phyloP scores from a whole-genome alignment of 2,113 vertebrate species.

The Callorhinus ursinus region DNA sequence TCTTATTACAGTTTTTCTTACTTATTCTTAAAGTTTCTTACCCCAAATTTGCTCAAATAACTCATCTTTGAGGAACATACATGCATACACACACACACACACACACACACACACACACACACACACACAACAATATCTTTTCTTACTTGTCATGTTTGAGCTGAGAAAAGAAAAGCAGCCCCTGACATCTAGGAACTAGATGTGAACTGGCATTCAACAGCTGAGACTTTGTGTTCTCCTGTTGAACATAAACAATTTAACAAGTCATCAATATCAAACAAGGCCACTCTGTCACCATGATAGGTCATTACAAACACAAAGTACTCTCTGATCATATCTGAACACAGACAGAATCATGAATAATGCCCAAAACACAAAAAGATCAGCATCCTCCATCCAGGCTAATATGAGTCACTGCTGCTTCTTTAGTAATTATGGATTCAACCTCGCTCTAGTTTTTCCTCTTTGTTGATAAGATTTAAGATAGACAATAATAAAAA shows the following conservation, averaged over 20 bases:
- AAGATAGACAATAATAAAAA: not conserved
- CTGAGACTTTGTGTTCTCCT: not conserved
- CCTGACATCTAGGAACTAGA: not conserved
- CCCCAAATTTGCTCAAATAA: not conserved
- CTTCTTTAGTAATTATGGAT: not conserved
- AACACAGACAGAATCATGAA: not conserved
- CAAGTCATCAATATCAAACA: not conserved
- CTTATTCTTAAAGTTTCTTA: slow-evolving; percentile 2
- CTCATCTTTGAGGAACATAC: not conserved
- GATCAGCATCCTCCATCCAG: not conserved
- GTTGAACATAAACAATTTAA: not conserved
- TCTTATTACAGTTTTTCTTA: not conserved
- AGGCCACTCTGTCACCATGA: not conserved
- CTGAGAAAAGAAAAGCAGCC: not conserved
- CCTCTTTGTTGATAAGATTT: not conserved
- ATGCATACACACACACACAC: not conserved
- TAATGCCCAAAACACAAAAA: not conserved
- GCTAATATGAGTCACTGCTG: not conserved
- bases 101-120: not conserved
- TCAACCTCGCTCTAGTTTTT: not conserved
- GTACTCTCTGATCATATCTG: not conserved
- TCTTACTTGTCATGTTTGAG: not conserved
- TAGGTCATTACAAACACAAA: not conserved
- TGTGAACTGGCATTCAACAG: not conserved
- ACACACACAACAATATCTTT: not conserved